phyloP scores from a whole-genome alignment of 2,113 vertebrate species.

The Poecilia latipinna region DNA sequence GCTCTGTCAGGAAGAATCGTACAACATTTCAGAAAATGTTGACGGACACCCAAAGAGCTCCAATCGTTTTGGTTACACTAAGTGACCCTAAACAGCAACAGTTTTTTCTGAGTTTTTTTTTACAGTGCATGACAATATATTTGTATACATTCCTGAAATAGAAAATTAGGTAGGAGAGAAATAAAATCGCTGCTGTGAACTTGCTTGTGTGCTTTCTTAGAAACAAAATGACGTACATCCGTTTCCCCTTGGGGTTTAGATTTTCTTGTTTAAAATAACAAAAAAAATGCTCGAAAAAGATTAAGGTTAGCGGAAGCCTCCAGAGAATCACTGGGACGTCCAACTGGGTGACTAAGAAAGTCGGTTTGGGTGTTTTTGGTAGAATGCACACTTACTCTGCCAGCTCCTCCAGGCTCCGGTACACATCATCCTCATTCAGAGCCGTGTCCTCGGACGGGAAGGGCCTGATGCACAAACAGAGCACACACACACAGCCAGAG shows the following conservation, averaged over 20 bases:
- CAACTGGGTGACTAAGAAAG: conserved; percentile 2
- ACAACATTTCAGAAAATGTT: too few relatives aligned
- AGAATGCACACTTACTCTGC: conserved; percentile 88
- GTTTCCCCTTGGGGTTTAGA: not conserved
- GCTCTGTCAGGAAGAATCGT: too few relatives aligned
- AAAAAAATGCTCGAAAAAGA: not conserved
- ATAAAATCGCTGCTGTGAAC: too few relatives aligned
- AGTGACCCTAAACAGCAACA: not conserved
- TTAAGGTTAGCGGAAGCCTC: not conserved
- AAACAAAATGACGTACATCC: not conserved
- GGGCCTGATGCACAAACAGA: conserved; percentile 79
- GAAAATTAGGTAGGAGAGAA: too few relatives aligned
- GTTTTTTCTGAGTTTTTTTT: not conserved
- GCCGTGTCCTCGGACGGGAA: conserved; percentile 96
- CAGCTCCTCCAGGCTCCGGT: conserved; percentile 96
- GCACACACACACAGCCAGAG: conserved; percentile 41
- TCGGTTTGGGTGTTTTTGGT: conserved; percentile 17
- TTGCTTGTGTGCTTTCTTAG: not conserved
- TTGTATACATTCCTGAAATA: too few relatives aligned
- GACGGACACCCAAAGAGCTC: too few relatives aligned
- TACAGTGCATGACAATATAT: not conserved
- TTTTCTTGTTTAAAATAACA: not conserved
- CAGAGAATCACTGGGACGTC: not conserved
- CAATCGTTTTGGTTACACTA: too few relatives aligned
- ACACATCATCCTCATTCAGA: conserved; percentile 93